Evolutionary conservation across 23 tunicate species (phyloP), one percentile per base, ranked within the genome.

Genomic region (Phallusia fumigata): DNA sequence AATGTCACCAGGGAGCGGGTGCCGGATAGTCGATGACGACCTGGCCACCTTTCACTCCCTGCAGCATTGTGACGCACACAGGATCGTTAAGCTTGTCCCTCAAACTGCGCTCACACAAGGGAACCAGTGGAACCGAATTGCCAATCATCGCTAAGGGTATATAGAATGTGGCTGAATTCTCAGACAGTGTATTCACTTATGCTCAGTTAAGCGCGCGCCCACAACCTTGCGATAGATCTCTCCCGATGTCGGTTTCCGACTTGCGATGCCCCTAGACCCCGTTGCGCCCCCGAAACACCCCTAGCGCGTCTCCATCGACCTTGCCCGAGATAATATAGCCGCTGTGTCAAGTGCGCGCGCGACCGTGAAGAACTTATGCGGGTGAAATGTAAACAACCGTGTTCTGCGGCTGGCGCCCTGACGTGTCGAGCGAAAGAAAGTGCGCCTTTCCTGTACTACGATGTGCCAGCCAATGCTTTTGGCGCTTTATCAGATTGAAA

Each of bases 171-270:
- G 5, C 47, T 40, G 47, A 5, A 40, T 40, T 40, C 47, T 40
- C 47, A 40, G 47, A 40, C 47, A 10, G 47, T 40, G 47, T 40
- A 40, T 40, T 40, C 47, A 40, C 47, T 40, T 40, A 40, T 40
- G 47, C 10, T 40, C 47, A n/a, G 47, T 40, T 40, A 40, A 40
- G 10, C 47, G 47, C 47, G 47, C 10, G 47, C 47, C 47, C 47
- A 40, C 8, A 40, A 40, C 10, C 47, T 40, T 10, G 47, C 47
- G 69, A 16, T 24, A 6, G 28, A 11, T 21, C 16, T 24, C 28
- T 6, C 69, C 69, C 69, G 69, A 21, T 58, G 69, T 58, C 69
- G 69, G 69, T 58, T 58, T 58, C 69, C 69, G 69, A 58, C 26
- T 58, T 58, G 69, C 69, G 69, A 58, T 21, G 11, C 28, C 28